phyloP scores from a whole-genome alignment of 2,797 vertebrate species.

The Anguilla marmorata region DNA sequence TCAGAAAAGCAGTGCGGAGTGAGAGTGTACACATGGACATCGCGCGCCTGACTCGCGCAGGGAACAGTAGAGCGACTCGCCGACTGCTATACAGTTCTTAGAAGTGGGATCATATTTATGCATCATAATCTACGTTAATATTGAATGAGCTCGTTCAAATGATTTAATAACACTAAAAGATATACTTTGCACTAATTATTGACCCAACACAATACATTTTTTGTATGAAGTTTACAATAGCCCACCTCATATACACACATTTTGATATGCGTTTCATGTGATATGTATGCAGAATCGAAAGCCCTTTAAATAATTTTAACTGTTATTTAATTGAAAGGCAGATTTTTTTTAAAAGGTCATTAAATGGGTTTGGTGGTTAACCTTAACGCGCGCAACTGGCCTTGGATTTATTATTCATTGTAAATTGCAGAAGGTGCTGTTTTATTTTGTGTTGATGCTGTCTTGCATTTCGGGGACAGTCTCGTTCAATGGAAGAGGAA shows the following conservation, averaged over 20 bases:
- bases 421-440: background rate
- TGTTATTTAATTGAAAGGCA: background rate
- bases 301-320: background rate
- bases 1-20: slow-evolving; percentile 31
- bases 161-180: background rate
- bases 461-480: background rate
- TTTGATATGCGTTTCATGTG: slow-evolving; percentile 13
- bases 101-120: background rate
- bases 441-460: background rate
- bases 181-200: background rate
- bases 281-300: background rate
- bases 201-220: slow-evolving; percentile 13
- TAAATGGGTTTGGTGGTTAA: slow-evolving; percentile 19
- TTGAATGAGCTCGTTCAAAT: background rate
- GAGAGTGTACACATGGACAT: slow-evolving; percentile 28
- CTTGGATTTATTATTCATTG: slow-evolving; percentile 9
- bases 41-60: slow-evolving; percentile 42
- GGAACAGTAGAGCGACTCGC: slow-evolving; percentile 12
- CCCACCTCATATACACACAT: background rate
- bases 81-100: background rate
- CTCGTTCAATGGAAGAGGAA: background rate
- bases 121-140: background rate
- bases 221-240: background rate
- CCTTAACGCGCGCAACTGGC: slow-evolving; percentile 16
- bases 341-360: slow-evolving; percentile 16